phyloP scores from a whole-genome alignment of 35 echinoderm and acorn worm genomes.

The Diadema setosum region DNA sequence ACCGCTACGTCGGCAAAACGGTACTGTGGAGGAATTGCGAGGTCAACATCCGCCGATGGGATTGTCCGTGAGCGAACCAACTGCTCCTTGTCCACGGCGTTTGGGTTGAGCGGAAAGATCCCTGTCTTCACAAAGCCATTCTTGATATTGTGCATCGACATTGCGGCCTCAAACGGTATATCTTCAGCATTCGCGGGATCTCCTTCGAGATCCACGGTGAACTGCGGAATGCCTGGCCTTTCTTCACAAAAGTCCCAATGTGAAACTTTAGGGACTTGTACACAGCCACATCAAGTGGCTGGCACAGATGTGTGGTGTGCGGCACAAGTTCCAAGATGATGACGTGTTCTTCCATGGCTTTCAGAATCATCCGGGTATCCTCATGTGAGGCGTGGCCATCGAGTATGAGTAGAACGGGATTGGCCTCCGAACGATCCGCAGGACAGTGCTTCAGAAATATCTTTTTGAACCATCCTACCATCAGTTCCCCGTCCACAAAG shows the following conservation, averaged over 20 bases:
- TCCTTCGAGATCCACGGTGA: conserved; percentile 2
- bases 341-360: background rate
- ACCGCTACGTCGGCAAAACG: background rate
- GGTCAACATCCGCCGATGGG: background rate
- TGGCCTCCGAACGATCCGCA: background rate
- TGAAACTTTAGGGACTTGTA: conserved; percentile 22
- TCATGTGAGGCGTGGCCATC: background rate
- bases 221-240: background rate
- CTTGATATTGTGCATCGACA: conserved; percentile 28
- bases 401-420: background rate
- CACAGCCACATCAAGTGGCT: conserved; percentile 20
- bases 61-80: background rate
- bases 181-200: background rate
- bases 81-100: conserved; percentile 6
- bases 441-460: conserved; percentile 11
- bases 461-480: background rate
- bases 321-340: background rate
- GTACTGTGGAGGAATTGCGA: background rate
- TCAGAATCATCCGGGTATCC: background rate
- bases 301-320: conserved; percentile 15
- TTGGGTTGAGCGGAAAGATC: conserved; percentile 20
- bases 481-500: background rate
- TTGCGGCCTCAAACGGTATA: background rate
- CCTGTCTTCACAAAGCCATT: background rate
- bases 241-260: background rate